Evolutionary conservation across 2,888 invertebrate genomes (phyloP).

Genomic region (Drosophila mayaguana): DNA sequence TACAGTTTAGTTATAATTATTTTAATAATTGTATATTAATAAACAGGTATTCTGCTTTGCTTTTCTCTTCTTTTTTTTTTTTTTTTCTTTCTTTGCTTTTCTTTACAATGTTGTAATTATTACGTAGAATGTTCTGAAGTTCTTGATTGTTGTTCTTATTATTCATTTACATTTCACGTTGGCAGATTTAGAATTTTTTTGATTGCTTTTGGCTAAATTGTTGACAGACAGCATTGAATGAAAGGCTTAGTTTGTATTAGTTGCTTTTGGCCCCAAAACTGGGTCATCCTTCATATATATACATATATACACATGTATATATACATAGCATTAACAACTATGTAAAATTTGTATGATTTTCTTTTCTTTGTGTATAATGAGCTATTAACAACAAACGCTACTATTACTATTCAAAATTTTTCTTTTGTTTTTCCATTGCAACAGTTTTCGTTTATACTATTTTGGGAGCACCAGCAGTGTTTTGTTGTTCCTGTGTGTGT

Average conservation of each 20-base stretch:
- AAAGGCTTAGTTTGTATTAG: slow-evolving; percentile 32
- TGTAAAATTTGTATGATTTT: slow-evolving; percentile 14
- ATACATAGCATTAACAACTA: slow-evolving; percentile 34
- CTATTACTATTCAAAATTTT: slow-evolving; percentile 37
- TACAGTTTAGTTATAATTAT: slow-evolving; percentile 43
- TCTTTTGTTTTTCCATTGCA: slow-evolving; percentile 24
- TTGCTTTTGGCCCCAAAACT: slow-evolving; percentile 19
- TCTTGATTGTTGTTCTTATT: slow-evolving; percentile 38
- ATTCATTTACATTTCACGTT: slow-evolving; percentile 29
- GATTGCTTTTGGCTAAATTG: slow-evolving; percentile 53
- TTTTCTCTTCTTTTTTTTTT: slow-evolving; percentile 6
- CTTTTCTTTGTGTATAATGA: slow-evolving; percentile 44
- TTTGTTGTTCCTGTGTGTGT: slow-evolving; percentile 24
- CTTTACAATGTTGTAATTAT: slow-evolving; percentile 26
- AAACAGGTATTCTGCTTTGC: slow-evolving; percentile 21
- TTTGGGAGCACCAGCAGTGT: slow-evolving; percentile 67
- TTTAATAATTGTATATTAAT: slow-evolving; percentile 42
- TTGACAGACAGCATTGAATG: slow-evolving; percentile 27
- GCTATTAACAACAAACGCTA: slow-evolving; percentile 70
- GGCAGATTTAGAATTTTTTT: slow-evolving; percentile 53
- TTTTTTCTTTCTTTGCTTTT: slow-evolving; percentile 1
- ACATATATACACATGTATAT: neutral
- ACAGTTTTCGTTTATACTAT: slow-evolving; percentile 49
- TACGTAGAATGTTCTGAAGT: slow-evolving; percentile 57
- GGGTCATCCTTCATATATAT: slow-evolving; percentile 19